Percentiles rank a stretch among this genome's conserved stretches.
Conservation (phyloP, 2,888 invertebrate genomes). For the Hypolimnas misippus region DNA sequence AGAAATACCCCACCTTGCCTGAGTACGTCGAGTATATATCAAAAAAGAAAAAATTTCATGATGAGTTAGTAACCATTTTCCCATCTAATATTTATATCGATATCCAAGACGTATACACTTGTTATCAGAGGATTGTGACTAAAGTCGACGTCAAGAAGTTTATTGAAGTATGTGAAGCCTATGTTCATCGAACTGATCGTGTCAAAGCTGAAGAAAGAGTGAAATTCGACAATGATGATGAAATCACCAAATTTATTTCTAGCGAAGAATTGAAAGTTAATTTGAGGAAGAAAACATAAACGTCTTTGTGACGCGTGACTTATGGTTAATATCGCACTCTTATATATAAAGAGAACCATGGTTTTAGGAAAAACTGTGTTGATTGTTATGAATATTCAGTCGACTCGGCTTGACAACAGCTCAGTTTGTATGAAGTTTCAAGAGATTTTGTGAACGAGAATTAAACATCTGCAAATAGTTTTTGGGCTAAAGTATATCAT, state of each 20-base stretch:
- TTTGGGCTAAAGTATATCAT: too few relatives aligned
- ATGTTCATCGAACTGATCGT: constrained; percentile 42
- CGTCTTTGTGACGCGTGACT: too few relatives aligned
- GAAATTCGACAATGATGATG: constrained; percentile 40
- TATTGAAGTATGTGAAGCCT: constrained; percentile 37
- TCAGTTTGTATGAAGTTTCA: too few relatives aligned
- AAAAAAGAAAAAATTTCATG: constrained; percentile 39
- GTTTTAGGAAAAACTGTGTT: too few relatives aligned
- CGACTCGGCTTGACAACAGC: too few relatives aligned
- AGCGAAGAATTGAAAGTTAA: constrained; percentile 18
- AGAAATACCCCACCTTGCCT: constrained; percentile 40
- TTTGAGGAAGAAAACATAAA: too few relatives aligned
- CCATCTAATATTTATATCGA: constrained; percentile 31
- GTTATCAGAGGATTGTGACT: constrained; percentile 36
- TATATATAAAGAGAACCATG: too few relatives aligned
- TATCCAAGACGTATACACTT: constrained; percentile 32
- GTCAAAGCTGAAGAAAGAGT: constrained; percentile 46
- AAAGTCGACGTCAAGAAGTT: constrained; percentile 41
- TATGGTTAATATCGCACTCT: too few relatives aligned
- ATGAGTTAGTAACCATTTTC: constrained; percentile 42
- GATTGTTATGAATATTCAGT: too few relatives aligned
- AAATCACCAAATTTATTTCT: constrained; percentile 45
- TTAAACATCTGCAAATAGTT: too few relatives aligned
- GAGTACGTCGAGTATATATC: constrained; percentile 42
- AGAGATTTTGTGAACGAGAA: too few relatives aligned